phyloP scores from a whole-genome alignment of 2,113 vertebrate species.

The Anoura caudifer region DNA sequence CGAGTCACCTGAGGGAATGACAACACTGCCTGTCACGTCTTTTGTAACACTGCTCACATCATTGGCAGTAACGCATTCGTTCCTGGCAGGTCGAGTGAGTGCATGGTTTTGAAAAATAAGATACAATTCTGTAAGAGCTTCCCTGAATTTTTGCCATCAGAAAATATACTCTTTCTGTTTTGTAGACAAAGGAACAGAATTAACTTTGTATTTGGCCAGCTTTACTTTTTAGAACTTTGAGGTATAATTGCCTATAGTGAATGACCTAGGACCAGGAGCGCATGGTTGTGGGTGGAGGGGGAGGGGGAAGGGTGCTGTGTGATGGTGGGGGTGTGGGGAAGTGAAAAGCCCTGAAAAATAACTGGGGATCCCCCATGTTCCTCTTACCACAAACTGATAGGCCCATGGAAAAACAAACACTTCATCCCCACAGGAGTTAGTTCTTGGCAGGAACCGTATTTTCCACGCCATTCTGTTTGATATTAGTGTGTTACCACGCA shows the following conservation, averaged over 20 bases:
- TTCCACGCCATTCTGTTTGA: not conserved
- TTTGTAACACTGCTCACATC: not conserved
- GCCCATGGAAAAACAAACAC: not conserved
- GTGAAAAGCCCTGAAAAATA: not conserved
- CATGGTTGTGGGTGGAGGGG: not conserved
- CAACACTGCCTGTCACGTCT: not conserved
- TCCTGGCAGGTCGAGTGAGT: not conserved
- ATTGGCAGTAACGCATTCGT: not conserved
- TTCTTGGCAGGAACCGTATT: not conserved
- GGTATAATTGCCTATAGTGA: not conserved
- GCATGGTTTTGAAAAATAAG: not conserved
- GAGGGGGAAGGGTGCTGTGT: not conserved
- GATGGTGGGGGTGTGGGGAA: not conserved
- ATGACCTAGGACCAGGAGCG: not conserved
- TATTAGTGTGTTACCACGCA: not conserved
- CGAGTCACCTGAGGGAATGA: not conserved
- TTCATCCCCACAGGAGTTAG: accelerated
- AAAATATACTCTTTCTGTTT: not conserved
- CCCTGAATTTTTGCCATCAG: not conserved
- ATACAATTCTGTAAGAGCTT: not conserved
- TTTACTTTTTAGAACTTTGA: not conserved
- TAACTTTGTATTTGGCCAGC: not conserved
- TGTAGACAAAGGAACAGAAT: not conserved
- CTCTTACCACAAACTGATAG: not conserved
- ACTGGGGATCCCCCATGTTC: not conserved